phyloP scores from a whole-genome alignment of 2,113 vertebrate species.

The Alligator sinensis region DNA sequence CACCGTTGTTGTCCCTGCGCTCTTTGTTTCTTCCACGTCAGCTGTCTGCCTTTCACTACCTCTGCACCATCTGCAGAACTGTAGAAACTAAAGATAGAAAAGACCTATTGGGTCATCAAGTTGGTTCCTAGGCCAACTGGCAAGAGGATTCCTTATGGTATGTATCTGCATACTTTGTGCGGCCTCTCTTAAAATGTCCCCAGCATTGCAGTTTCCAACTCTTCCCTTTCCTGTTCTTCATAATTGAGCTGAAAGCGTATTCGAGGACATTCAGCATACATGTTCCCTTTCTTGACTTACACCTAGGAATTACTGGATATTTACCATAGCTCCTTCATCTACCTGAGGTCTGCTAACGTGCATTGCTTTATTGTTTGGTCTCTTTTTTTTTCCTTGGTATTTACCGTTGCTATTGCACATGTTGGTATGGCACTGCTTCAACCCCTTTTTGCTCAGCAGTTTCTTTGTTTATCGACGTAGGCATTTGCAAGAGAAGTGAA shows the following conservation, averaged over 20 bases:
- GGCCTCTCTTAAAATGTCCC: constrained; percentile 47
- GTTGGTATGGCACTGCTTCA: background rate
- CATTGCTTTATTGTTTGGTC: background rate
- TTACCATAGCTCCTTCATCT: background rate
- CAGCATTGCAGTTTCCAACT: background rate
- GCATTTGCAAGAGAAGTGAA: background rate
- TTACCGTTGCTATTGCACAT: background rate
- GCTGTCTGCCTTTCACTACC: background rate
- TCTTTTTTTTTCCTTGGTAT: background rate
- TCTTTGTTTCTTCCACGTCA: background rate
- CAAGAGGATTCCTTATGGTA: constrained; percentile 37
- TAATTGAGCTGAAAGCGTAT: fast-evolving
- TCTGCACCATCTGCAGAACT: background rate
- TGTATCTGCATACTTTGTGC: background rate
- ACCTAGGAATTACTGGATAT: background rate
- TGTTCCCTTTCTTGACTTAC: background rate
- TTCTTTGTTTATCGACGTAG: background rate
- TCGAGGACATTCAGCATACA: background rate
- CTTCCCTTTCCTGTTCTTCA: background rate
- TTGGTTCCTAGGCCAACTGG: constrained; percentile 18
- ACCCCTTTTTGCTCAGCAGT: background rate
- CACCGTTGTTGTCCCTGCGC: fast-evolving
- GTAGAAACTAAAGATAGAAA: background rate
- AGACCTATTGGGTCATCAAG: background rate
- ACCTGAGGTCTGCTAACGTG: background rate